Evolutionary conservation across 2,888 invertebrate genomes (phyloP).

Genomic region (Dicranocentrus wangi): DNA sequence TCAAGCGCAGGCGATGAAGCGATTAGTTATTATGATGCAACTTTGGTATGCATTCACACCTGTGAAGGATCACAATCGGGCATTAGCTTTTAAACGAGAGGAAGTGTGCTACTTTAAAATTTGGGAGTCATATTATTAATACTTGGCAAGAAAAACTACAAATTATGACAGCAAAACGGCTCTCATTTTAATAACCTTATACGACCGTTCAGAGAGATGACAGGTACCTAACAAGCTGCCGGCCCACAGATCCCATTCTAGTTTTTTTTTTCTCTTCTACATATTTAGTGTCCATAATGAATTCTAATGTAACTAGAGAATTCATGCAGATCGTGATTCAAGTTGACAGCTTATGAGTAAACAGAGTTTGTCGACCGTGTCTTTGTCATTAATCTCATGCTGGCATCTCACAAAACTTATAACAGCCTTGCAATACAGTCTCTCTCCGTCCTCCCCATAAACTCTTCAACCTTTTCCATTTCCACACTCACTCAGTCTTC

Average conservation of each 20-base stretch:
- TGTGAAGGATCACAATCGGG: no score
- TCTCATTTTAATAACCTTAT: no score
- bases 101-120: no score
- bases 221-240: background rate
- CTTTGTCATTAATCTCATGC: conserved; percentile 54
- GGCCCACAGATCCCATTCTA: background rate
- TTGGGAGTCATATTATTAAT: no score
- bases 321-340: conserved; percentile 44
- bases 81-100: no score
- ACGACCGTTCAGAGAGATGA: background rate
- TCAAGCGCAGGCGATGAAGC: no score
- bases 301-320: conserved; percentile 24
- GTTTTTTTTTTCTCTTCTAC: background rate
- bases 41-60: no score
- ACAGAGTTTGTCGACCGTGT: conserved; percentile 56
- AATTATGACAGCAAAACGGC: no score
- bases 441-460: conserved; percentile 48
- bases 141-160: no score
- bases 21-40: no score
- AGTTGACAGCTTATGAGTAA: conserved; percentile 49
- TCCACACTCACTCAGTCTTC: background rate
- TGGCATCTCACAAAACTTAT: conserved; percentile 21
- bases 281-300: background rate
- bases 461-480: conserved; percentile 23
- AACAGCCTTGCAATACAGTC: background rate